A percentile compares a stretch with the other conserved stretches of the same genome.
Evolutionary conservation across 1,140 invertebrate genomes (phyloP).

Genomic region (Drosophila grimshawi): DNA sequence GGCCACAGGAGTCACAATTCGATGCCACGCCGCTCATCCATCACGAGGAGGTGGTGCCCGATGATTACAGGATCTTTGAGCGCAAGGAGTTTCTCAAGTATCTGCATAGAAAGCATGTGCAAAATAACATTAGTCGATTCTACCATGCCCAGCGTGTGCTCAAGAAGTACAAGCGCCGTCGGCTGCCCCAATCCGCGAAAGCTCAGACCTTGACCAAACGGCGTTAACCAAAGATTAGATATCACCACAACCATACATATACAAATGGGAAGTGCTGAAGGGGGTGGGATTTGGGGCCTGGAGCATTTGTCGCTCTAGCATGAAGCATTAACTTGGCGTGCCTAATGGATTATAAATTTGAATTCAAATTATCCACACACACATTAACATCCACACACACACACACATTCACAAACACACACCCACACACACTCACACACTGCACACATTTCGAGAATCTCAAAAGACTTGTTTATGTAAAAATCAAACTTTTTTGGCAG

Average conservation of each 20-base stretch:
- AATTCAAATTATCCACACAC: constrained; percentile 50
- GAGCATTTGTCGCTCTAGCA: not conserved
- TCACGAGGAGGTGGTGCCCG: constrained; percentile 71
- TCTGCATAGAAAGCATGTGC: constrained; percentile 78
- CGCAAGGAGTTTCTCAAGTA: constrained; percentile 71
- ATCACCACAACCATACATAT: not conserved
- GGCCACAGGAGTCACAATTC: constrained; percentile 35
- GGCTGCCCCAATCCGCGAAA: constrained; percentile 8
- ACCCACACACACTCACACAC: constrained; percentile 24
- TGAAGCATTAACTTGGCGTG: constrained; percentile 37
- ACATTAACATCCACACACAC: constrained; percentile 6
- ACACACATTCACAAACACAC: constrained; percentile 23
- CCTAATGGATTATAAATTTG: constrained; percentile 60
- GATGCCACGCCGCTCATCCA: constrained; percentile 55
- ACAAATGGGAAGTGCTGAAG: not conserved
- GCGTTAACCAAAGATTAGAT: constrained; percentile 50
- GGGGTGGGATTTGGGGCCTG: not conserved
- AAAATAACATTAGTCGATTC: constrained; percentile 59
- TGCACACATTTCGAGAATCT: constrained; percentile 68
- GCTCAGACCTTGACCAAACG: constrained; percentile 3
- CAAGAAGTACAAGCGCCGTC: constrained; percentile 65
- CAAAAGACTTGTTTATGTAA: constrained; percentile 69
- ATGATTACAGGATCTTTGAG: constrained; percentile 40
- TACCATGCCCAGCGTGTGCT: constrained; percentile 73
- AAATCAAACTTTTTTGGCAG: constrained; percentile 49